Evolutionary conservation across 2,888 invertebrate species (phyloP).

Genomic region (Nomada ferruginata): DNA sequence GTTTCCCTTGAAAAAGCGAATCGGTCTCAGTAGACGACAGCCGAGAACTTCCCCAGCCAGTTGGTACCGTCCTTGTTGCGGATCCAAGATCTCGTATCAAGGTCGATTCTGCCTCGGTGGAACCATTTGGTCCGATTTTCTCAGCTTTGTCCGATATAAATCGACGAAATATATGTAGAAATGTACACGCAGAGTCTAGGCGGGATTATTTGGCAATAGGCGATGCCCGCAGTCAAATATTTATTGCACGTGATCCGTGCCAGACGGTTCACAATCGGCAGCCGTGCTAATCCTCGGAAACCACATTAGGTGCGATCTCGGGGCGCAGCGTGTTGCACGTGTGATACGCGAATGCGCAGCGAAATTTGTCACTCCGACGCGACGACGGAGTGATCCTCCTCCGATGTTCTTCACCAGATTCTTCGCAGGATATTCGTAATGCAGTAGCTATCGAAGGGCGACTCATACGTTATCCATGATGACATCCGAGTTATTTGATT

Average conservation of each 20-base stretch:
- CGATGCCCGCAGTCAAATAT: slow-evolving; percentile 19
- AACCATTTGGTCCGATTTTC: slow-evolving; percentile 25
- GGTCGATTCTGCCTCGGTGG: slow-evolving; percentile 52
- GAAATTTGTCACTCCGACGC: not conserved
- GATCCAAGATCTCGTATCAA: slow-evolving; percentile 68
- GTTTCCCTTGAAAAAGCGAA: slow-evolving; percentile 74
- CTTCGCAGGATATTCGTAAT: too few relatives aligned
- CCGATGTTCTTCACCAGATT: too few relatives aligned
- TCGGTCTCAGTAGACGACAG: slow-evolving; percentile 48
- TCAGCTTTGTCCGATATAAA: too few relatives aligned
- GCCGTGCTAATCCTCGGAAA: slow-evolving; percentile 15
- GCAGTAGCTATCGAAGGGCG: slow-evolving; percentile 11
- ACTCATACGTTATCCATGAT: not conserved
- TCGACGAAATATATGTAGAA: too few relatives aligned
- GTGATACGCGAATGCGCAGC: slow-evolving; percentile 21
- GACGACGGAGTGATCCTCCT: too few relatives aligned
- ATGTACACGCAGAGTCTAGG: not conserved
- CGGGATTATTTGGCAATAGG: slow-evolving; percentile 39
- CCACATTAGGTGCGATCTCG: slow-evolving; percentile 14
- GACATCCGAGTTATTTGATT: slow-evolving; percentile 23
- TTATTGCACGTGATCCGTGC: slow-evolving; percentile 22
- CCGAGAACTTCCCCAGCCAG: slow-evolving; percentile 36
- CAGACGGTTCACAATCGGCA: slow-evolving; percentile 17
- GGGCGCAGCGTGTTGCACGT: slow-evolving; percentile 6
- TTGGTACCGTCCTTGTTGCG: slow-evolving; percentile 68